These are phyloP conservation scores for Lepidurus arcticus DNA, from an alignment of 1,140 invertebrate genomes.

Conservation along the genomic window DNA sequence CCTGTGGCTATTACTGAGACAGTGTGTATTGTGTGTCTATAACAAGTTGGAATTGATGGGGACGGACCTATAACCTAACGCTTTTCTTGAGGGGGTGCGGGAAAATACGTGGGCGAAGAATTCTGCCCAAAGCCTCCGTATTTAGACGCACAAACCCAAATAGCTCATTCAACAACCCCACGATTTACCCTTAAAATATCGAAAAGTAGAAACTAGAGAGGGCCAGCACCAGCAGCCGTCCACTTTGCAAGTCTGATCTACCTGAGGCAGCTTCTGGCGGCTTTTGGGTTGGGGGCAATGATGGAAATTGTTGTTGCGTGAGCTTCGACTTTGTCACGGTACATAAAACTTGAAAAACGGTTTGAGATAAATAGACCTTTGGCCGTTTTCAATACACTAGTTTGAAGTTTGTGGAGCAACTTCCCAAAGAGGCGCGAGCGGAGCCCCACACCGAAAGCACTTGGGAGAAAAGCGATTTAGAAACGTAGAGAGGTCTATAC, in stretches of 20 bases:
- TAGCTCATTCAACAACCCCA: too few species aligned
- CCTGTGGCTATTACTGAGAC: slow-evolving; percentile 18
- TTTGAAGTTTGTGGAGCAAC: not conserved
- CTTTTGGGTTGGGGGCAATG: not conserved
- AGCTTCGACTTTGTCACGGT: not conserved
- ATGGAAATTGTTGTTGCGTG: not conserved
- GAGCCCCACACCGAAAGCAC: not conserved
- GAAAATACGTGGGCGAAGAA: too few species aligned
- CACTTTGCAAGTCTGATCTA: not conserved
- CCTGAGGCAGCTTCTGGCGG: not conserved
- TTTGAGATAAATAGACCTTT: too few species aligned
- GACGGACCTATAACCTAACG: not conserved
- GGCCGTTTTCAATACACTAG: not conserved
- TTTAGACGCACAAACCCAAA: too few species aligned
- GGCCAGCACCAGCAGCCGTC: too few species aligned
- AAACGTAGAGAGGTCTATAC: not conserved
- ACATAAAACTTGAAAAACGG: not conserved
- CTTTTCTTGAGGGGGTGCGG: not conserved
- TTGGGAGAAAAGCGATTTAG: slow-evolving; percentile 5
- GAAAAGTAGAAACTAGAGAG: too few species aligned
- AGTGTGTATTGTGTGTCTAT: not conserved
- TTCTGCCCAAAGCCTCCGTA: too few species aligned
- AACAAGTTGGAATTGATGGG: slow-evolving; percentile 8
- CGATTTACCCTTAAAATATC: too few species aligned
- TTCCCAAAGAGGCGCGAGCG: not conserved